A percentile compares a stretch with the other conserved stretches of the same genome.
These are phyloP conservation scores for Watsonalla binaria DNA, from an alignment of 2,888 invertebrate species.

Conservation along the genomic window DNA sequence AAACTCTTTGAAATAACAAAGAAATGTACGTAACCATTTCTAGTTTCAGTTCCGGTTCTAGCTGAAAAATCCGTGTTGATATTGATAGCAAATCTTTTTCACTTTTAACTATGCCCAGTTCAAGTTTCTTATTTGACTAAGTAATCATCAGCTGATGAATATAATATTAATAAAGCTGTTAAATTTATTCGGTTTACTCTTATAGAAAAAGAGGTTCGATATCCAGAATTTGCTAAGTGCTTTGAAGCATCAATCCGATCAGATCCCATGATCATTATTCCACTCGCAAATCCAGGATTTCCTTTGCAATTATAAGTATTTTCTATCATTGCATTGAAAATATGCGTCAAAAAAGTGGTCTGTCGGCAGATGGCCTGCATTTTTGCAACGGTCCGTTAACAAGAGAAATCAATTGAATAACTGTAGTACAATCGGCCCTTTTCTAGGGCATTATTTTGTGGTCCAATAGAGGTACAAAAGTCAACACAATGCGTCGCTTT, in stretches of 20 bases:
- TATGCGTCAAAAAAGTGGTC: background rate
- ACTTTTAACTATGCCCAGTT: too few relatives aligned
- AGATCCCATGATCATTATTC: background rate
- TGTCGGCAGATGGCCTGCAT: slow-evolving; percentile 5
- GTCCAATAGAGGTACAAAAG: background rate
- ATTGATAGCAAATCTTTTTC: too few relatives aligned
- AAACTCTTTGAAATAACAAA: background rate
- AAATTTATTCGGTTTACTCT: too few relatives aligned
- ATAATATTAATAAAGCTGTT: too few relatives aligned
- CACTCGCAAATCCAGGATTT: background rate
- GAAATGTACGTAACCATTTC: too few relatives aligned
- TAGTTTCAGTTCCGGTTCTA: too few relatives aligned
- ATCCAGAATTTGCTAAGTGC: background rate
- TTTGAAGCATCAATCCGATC: slow-evolving; percentile 11
- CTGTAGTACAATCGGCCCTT: slow-evolving; percentile 33
- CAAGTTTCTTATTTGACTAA: too few relatives aligned
- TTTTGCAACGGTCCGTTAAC: slow-evolving; percentile 10
- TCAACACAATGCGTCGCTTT: background rate
- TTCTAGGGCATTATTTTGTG: slow-evolving; percentile 17
- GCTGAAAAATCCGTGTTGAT: too few relatives aligned
- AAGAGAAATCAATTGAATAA: slow-evolving; percentile 28
- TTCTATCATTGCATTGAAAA: background rate
- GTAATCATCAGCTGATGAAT: too few relatives aligned
- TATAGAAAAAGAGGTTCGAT: too few relatives aligned
- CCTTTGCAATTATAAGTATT: background rate